Evolutionary conservation across 2,113 vertebrate species (phyloP), one percentile per base, ranked within the genome.

Genomic region (Trematomus loennbergii): DNA sequence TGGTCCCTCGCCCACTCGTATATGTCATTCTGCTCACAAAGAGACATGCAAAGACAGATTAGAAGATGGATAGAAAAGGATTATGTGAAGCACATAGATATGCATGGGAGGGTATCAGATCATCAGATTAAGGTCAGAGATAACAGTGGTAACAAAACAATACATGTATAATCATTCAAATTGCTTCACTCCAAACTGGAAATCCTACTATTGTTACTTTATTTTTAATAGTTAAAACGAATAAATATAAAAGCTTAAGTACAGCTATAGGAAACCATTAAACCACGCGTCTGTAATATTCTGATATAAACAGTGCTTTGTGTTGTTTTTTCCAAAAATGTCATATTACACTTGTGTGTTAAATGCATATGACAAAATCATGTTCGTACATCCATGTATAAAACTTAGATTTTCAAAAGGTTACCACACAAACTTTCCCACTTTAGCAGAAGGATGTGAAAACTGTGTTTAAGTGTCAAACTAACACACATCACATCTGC

Each of bases 1-100:
- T 99, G 97, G 80, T 99, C 98, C 81, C 97, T 95, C 6, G 94
- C 89, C 97, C 97, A 99, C 79, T 98, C 97, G 0, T 89, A 99
- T 82, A 97, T 94, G 66, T 98, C 96, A 50, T 98, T 99, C 97
- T 99, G 92, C 54, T 88, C 80, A 36, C 11, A 54, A 9, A 75
- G 9, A 81, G 1, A 63, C 12, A 68, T 15, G 13, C 55, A 78
- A 12, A 46, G 18, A 57, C 0, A 49, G 16, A 20, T 29, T 29
- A 29, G 29, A 29, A 29, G 29, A 29, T 29, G 4, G 29, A 29
- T 29, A 29, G 29, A 29, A 29, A 40, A 59, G n/a, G 53, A 81
- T 82, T 72, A 68, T 1, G 1, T 22, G n/a, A 74, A 17, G 40
- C 43, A 60, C 15, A 71, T 55, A 22, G 4, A 69, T 29, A 69